A percentile compares a stretch with the other conserved stretches of the same genome.
phyloP scores from a whole-genome alignment of 2,888 invertebrate species.

The Megaustenia siamemsis region DNA sequence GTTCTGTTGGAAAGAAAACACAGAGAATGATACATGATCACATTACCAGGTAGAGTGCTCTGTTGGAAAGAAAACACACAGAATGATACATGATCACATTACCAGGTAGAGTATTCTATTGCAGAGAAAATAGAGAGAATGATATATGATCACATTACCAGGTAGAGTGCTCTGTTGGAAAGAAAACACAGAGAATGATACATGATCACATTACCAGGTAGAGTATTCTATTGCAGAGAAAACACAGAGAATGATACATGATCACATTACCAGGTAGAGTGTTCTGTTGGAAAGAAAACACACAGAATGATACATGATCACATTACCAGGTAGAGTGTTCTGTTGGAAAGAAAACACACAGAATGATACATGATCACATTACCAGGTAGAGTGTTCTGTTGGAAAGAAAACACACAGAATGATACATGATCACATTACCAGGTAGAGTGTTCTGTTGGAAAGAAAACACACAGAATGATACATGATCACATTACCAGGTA shows the following conservation, averaged over 20 bases:
- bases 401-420: constrained; percentile 74
- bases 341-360: constrained; percentile 77
- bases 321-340: constrained; percentile 75
- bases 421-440: constrained; percentile 62
- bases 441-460: constrained; percentile 75
- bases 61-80: constrained; percentile 74
- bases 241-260: constrained; percentile 67
- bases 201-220: constrained; percentile 69
- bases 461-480: constrained; percentile 72
- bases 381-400: constrained; percentile 76
- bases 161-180: constrained; percentile 74
- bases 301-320: constrained; percentile 55
- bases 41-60: constrained; percentile 75
- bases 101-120: constrained; percentile 76
- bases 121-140: constrained; percentile 73
- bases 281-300: constrained; percentile 77
- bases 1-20: constrained; percentile 77
- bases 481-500: constrained; percentile 62
- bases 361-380: constrained; percentile 44
- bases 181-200: constrained; percentile 71
- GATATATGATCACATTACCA: constrained; percentile 62
- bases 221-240: constrained; percentile 75
- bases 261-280: constrained; percentile 71
- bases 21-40: constrained; percentile 61
- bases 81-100: constrained; percentile 67